A percentile compares a stretch with the other conserved stretches of the same genome.
These are phyloP conservation scores for Eulemur coronatus DNA, from an alignment of 2,797 vertebrate genomes.

Conservation along the genomic window DNA sequence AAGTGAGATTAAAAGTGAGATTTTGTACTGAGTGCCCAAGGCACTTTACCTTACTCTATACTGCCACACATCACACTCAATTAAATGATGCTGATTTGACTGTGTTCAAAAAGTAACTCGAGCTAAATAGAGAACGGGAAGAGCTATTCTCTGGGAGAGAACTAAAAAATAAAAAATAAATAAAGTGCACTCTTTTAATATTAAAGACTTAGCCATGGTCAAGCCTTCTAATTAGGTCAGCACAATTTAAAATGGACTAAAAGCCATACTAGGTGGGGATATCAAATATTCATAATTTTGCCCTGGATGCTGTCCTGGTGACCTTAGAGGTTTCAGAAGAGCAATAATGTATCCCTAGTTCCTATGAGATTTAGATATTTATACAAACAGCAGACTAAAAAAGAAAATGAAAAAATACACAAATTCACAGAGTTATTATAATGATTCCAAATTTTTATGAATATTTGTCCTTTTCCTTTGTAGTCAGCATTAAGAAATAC, in stretches of 20 bases:
- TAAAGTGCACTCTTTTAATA: slow-evolving; percentile 49
- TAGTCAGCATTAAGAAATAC: slow-evolving; percentile 64
- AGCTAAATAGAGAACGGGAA: background rate
- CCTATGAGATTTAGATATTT: slow-evolving; percentile 59
- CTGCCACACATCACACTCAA: background rate
- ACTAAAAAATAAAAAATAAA: background rate
- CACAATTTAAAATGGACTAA: slow-evolving; percentile 68
- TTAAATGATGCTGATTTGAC: background rate
- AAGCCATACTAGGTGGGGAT: background rate
- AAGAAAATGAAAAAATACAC: slow-evolving; percentile 33
- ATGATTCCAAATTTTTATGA: slow-evolving; percentile 73
- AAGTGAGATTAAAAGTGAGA: background rate
- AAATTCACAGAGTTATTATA: slow-evolving; percentile 63
- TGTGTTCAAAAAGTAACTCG: background rate
- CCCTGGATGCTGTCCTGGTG: slow-evolving; percentile 7
- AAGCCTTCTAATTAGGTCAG: slow-evolving; percentile 74
- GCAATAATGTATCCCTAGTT: slow-evolving; percentile 59
- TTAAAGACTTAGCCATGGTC: background rate
- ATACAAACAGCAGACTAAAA: slow-evolving; percentile 40
- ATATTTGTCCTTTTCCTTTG: slow-evolving; percentile 65
- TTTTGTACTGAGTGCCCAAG: background rate
- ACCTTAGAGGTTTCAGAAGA: slow-evolving; percentile 57
- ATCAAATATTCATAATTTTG: slow-evolving; percentile 59
- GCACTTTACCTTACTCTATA: background rate
- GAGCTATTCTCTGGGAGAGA: background rate